Base-by-base conservation (phyloP, 2,797 vertebrate species). In the Lagocephalus sceleratus region DNA sequence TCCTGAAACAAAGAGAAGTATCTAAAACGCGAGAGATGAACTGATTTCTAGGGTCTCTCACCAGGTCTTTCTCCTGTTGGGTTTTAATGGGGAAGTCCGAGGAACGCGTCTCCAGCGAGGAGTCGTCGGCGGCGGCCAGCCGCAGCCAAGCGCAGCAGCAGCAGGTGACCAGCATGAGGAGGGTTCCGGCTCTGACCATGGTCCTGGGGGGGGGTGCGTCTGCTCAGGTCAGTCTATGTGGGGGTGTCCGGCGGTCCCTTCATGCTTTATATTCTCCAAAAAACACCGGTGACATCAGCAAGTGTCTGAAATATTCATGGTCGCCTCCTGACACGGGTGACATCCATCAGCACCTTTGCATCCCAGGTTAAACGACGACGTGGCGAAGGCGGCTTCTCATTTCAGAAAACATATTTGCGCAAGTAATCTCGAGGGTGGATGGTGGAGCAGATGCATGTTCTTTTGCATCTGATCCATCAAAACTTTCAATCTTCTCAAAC, bases 11-110 rank as follows among this genome's bases (percentile, higher is more conserved):
- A 22, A 45, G 12, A 3, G 21, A 16, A 15, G 23, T 20, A 46
- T 19, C 5, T n/a, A 7, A 47, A 7, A n/a, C 6, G 32, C 32
- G 14, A 10, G 14, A 2, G 4, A 29, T 29, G 0, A 35, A 10
- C 1, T 14, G 8, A 8, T n/a, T 47, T 2, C 14, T 8, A 39
- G 26, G n/a, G 17, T 38, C 16, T 67, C 89, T 90, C 68, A 94
- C 94, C 92, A 93, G 86, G 19, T 93, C 92, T 40, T 86, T 90
- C 57, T 93, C 91, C 57, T 93, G 91, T 23, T 78, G 92, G 17
- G 75, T 86, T 50, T 90, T 91, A 8, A 87, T 54, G 0, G 76
- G 52, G 61, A 81, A 88, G 20, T 89, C 84, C 6, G 73, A 5
- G 0, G 87, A 87, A 52, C 79, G 87, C n/a, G 87, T 78, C 69